A percentile compares a stretch with the other conserved stretches of the same genome.
Conservation (phyloP, 2,797 vertebrate species). For the Euphonia xanthogaster region DNA sequence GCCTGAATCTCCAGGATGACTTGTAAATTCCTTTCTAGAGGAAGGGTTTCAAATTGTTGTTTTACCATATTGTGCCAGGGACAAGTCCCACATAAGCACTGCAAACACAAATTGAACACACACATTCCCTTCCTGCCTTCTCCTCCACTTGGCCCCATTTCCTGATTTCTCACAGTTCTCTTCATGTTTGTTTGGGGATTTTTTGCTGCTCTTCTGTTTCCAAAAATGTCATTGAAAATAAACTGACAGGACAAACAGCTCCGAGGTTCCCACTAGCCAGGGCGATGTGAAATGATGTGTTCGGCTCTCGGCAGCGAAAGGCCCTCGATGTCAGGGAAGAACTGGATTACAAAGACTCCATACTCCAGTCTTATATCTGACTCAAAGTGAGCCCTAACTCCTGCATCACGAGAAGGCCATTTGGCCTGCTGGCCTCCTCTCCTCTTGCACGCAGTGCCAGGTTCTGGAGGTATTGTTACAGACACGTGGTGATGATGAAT, state of each 20-base stretch:
- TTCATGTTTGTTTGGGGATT: neutral
- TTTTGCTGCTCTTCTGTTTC: neutral
- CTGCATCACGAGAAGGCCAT: neutral
- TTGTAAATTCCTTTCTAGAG: neutral
- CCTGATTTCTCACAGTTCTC: conserved; percentile 24
- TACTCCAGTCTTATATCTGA: neutral
- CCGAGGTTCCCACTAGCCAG: neutral
- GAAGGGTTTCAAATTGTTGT: neutral
- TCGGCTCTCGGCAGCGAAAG: fast-evolving
- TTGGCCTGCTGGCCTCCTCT: neutral
- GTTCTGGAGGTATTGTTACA: neutral
- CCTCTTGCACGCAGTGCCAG: neutral
- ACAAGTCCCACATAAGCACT: neutral
- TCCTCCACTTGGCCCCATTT: neutral
- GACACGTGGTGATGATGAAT: neutral
- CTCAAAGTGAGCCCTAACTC: neutral
- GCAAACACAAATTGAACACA: neutral
- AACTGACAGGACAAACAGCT: neutral
- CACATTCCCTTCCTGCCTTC: neutral
- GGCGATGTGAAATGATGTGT: neutral
- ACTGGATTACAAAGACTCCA: neutral
- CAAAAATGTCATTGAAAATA: neutral
- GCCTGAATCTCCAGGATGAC: neutral
- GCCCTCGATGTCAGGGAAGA: neutral
- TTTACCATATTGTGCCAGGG: neutral